Percentiles rank a stretch among this genome's conserved stretches.
phyloP scores from a whole-genome alignment of 2,113 vertebrate genomes.

The Hiodon alosoides region DNA sequence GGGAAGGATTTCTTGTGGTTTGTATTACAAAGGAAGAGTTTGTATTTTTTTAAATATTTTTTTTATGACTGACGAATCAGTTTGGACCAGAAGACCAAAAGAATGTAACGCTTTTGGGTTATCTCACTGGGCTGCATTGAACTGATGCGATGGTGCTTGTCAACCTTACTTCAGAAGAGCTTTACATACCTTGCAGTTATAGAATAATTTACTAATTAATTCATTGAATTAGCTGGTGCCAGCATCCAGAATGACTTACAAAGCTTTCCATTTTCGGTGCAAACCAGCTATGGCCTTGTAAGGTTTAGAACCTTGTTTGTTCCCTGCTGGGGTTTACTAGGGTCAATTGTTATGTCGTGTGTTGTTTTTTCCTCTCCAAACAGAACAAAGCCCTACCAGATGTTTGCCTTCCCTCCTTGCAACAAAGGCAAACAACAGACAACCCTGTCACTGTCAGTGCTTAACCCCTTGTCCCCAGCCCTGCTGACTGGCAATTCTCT shows the following conservation, averaged over 20 bases:
- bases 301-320: slow-evolving; percentile 35
- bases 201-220: too few relatives aligned
- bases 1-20: slow-evolving; percentile 21
- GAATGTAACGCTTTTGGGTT: background rate
- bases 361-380: slow-evolving; percentile 59
- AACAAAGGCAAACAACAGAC: slow-evolving; percentile 37
- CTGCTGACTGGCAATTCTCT: slow-evolving; percentile 44
- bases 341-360: slow-evolving; percentile 56
- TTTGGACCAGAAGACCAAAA: background rate
- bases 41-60: background rate
- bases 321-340: slow-evolving; percentile 36
- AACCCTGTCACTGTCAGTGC: background rate
- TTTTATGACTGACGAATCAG: background rate
- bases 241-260: too few relatives aligned
- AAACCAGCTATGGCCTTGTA: too few relatives aligned
- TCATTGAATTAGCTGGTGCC: too few relatives aligned
- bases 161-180: too few relatives aligned
- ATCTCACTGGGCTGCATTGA: background rate
- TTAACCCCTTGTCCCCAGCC: slow-evolving; percentile 26
- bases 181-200: too few relatives aligned
- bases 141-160: too few relatives aligned
- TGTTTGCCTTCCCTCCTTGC: slow-evolving; percentile 32
- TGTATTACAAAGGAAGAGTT: slow-evolving; percentile 29
- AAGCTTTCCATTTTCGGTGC: too few relatives aligned
- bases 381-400: slow-evolving; percentile 41